phyloP scores from a whole-genome alignment of 2,113 vertebrate species.

The Marmota flaviventris region DNA sequence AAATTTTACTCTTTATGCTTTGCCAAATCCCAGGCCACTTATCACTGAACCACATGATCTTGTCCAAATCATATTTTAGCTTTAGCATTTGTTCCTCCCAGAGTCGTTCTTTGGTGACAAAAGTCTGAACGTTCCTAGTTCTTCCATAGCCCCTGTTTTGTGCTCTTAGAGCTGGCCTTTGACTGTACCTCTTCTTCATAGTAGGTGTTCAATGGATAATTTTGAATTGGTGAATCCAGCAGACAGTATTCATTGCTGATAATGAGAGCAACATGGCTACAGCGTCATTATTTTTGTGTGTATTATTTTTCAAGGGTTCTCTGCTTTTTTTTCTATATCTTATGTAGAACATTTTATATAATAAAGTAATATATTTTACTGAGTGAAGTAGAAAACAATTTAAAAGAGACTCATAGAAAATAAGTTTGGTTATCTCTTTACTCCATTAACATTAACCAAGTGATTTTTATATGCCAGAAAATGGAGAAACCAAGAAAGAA shows the following conservation, averaged over 20 bases:
- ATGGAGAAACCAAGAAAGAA: not conserved
- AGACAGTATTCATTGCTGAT: not conserved
- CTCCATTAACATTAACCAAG: not conserved
- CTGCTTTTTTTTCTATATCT: not conserved
- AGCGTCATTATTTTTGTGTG: not conserved
- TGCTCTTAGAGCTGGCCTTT: not conserved
- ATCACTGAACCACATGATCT: not conserved
- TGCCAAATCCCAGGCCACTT: not conserved
- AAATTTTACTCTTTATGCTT: not conserved
- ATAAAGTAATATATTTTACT: not conserved
- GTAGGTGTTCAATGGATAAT: not conserved
- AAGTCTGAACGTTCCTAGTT: not conserved
- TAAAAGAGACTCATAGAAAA: not conserved
- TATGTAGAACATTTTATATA: not conserved
- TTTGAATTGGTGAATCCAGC: not conserved
- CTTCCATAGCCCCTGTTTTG: not conserved
- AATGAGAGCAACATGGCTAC: not conserved
- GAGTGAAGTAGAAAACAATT: not conserved
- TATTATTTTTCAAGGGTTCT: not conserved
- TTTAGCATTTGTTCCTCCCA: not conserved
- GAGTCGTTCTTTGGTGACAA: not conserved
- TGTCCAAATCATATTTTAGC: not conserved
- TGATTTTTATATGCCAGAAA: not conserved
- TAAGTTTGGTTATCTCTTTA: not conserved
- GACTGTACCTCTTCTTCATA: not conserved